Evolutionary conservation across 1,140 invertebrate species (phyloP), one percentile per base, ranked within the genome.

Genomic region (Penaeus japonicus): DNA sequence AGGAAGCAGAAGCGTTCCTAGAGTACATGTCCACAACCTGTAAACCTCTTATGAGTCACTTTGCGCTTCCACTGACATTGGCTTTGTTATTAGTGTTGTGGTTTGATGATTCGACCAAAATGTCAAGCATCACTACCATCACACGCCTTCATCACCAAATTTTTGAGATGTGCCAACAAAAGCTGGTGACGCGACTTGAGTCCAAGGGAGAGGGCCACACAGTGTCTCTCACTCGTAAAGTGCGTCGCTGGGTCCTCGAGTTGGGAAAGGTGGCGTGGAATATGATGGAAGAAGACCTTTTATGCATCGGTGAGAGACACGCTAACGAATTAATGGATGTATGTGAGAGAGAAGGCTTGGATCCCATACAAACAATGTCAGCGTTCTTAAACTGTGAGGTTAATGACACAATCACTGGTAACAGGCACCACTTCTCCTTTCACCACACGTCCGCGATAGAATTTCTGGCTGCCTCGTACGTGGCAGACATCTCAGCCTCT

Each of bases 281-380:
- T 27, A 90, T 90, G 89, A 70, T 90, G 55, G 30, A 70, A 30
- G 70, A 77, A 39, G 89, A 90, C 47, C 59, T 57, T 3, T 35
- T 90, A 1, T 47, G 70, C 30, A 78, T 90, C 4, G 85, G 35
- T 32, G 79, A 90, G n/a, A 47, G 82, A 39, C 82, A 80, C 35
- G 57, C 82, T 18, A 54, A 79, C 20, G n/a, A 85, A 27, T 83
- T 90, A n/a, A 84, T 90, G 27, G 73, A 83, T 30, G 17, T 81
- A 18, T 87, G 85, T 39, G 85, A 88, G 15, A 88, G 62, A n/a
- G 82, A 88, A 70, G 75, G 77, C 5, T 70, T 90, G 24, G 84
- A 90, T 35, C 82, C 89, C n/a, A 90, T 90, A 17, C 85, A 90
- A 39, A 87, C 85, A 47, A 27, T 90, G 80, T 90, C 89, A 2